Evolutionary conservation across 2,797 vertebrate genomes (phyloP), one percentile per base, ranked within the genome.

Genomic region (Esox masquinongy): DNA sequence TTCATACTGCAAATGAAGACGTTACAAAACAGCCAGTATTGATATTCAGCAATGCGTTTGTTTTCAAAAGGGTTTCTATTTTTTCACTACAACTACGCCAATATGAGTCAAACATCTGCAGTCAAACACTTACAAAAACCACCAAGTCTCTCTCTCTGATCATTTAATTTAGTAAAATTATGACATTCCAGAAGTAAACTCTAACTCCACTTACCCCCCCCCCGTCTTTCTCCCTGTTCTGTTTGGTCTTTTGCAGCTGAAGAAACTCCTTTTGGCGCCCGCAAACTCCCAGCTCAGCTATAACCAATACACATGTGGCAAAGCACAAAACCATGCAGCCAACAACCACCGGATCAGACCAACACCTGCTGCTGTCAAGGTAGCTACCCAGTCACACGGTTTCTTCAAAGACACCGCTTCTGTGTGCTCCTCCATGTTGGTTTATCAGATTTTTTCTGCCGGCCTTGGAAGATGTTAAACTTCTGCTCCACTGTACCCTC

Each of bases 201-300:
- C 53, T 31, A 49, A 22, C 39, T 68, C 68, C 49, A 67, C 51
- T n/a, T 43, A 56, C 19, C 17, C 31, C 9, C 19, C 47, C n/a
- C 39, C 43, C 15, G 4, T 7, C 22, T 70, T 50, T 17, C 26
- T 5, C 51, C 24, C 70, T 75, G 77, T 86, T 81, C 79, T 81
- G 86, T 86, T 83, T 87, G 89, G 47, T 39, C 89, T 80, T 86
- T 88, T 61, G 85, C 94, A 99, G 98, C 95, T 99, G 93, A 99
- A 98, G 96, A 98, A 98, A 95, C 97, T 99, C 92, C 95, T 99
- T 92, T 93, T 99, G 95, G 97, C 98, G 84, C 98, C 98, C 50
- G 96, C 97, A 90, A 99, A 98, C 94, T 96, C 96, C 93, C 97
- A 99, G 94, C 95, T 99, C 94, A 97, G 96, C 96, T 99, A 99